Base-by-base conservation (phyloP, 2,113 vertebrate species). In the Urocolius indicus region DNA sequence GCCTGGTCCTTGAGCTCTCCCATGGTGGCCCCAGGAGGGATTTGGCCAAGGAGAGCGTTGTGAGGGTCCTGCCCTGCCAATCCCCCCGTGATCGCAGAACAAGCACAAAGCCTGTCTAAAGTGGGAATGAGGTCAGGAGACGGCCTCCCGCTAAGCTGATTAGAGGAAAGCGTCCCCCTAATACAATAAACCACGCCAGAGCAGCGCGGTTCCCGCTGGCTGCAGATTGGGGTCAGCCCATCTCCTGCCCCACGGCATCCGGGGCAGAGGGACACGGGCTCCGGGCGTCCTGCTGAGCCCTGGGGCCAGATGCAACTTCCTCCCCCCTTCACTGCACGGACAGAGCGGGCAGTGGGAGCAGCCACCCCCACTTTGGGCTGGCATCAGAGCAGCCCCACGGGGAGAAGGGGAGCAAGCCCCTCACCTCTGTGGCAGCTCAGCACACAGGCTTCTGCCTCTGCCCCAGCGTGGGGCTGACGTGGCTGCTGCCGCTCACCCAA, bases 101-200 rank as follows among this genome's bases (percentile, higher is more conserved):
- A 82, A 81, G 55, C 82, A 58, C 87, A 85, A 87, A 96, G 91
- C 85, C 59, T 24, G 38, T 51, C 85, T 95, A 81, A 96, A 89
- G 84, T 48, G 85, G 83, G 91, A 97, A 92, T 43, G 89, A 94
- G 96, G 95, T 93, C 96, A 94, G 76, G 79, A 65, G 77, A 80
- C 48, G 18, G 88, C 88, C 15, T 88, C 90, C 76, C 5, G 1
- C 90, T 95, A 93, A 97, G 94, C 87, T 29, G 96, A 94, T 97
- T 97, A 97, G 90, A 29, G 63, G 41, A 52, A 96, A 93, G 78
- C 62, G 8, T 58, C 80, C 78, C 86, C 84, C 78, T 93, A 96
- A 96, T 89, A 74, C 95, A 91, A 85, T 90, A 84, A 92, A 74
- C 73, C 72, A 62, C 6, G 0, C 48, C 43, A 3, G 36, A 26